A percentile compares a stretch with the other conserved stretches of the same genome.
These are phyloP conservation scores for Collichthys lucidus DNA, from an alignment of 2,113 vertebrate genomes.

Conservation along the genomic window DNA sequence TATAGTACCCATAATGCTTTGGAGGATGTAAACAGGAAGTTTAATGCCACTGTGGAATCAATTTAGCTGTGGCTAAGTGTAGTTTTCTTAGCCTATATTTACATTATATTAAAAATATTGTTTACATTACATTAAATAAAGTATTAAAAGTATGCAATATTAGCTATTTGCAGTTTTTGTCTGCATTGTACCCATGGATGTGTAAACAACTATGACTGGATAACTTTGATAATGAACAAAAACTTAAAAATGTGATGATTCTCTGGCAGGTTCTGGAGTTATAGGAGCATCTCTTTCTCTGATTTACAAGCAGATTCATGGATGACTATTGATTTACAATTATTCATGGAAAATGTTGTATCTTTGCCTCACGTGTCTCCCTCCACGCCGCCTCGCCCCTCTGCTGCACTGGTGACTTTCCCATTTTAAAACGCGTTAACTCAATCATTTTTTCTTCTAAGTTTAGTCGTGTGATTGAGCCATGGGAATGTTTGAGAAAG, in stretches of 20 bases:
- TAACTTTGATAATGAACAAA: background rate
- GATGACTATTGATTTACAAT: background rate
- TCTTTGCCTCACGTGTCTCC: background rate
- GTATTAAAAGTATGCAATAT: background rate
- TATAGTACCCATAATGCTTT: no score
- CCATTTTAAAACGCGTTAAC: background rate
- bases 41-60: no score
- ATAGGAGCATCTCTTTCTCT: background rate
- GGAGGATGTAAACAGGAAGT: no score
- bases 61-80: no score
- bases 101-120: no score
- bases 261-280: background rate
- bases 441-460: background rate
- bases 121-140: no score
- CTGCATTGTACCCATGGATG: background rate
- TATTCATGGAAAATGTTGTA: background rate
- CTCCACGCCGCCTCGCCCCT: background rate
- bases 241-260: no score
- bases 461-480: background rate
- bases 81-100: no score
- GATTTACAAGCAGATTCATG: background rate
- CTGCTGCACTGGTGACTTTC: background rate
- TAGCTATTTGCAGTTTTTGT: no score
- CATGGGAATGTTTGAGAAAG: background rate
- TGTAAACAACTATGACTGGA: background rate